Percentiles rank a stretch among this genome's conserved stretches.
Evolutionary conservation across 2,113 vertebrate species (phyloP).

Genomic region (Callorhinus ursinus): DNA sequence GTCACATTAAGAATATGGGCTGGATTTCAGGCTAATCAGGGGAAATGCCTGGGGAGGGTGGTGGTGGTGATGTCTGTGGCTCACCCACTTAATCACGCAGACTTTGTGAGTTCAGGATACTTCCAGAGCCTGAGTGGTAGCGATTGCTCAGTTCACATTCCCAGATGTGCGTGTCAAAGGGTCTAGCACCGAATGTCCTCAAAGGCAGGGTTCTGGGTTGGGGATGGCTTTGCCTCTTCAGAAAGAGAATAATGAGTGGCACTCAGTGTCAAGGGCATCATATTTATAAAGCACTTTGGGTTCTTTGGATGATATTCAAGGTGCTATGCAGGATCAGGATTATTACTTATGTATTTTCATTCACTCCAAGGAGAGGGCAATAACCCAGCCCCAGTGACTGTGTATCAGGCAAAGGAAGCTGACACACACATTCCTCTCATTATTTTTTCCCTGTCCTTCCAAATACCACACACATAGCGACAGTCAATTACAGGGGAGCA

Average conservation of each 20-base stretch:
- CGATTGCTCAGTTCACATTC: conserved; percentile 69
- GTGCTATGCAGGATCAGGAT: conserved; percentile 15
- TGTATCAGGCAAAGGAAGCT: conserved; percentile 62
- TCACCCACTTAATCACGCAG: conserved; percentile 68
- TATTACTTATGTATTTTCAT: conserved; percentile 64
- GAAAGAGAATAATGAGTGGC: conserved; percentile 65
- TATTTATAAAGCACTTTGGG: conserved; percentile 70
- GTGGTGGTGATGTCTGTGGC: conserved; percentile 59
- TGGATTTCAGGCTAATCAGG: conserved; percentile 79
- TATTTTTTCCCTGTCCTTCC: conserved; percentile 50
- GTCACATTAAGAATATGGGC: conserved; percentile 67
- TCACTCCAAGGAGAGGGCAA: conserved; percentile 47
- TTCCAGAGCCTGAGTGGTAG: conserved; percentile 64
- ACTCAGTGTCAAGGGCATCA: conserved; percentile 61
- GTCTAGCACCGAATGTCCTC: conserved; percentile 68
- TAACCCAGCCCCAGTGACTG: not conserved
- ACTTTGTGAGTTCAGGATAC: conserved; percentile 55
- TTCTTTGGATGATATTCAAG: conserved; percentile 73
- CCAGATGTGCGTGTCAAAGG: conserved; percentile 75
- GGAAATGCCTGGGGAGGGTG: conserved; percentile 80
- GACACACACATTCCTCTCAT: conserved; percentile 66
- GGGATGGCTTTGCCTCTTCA: conserved; percentile 31
- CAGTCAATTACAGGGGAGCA: conserved; percentile 66
- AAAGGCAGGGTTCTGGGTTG: not conserved
- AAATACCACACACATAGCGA: conserved; percentile 80